A percentile compares a stretch with the other conserved stretches of the same genome.
These are phyloP conservation scores for Galagoides demidoff DNA, from an alignment of 2,797 vertebrate genomes.

Conservation along the genomic window DNA sequence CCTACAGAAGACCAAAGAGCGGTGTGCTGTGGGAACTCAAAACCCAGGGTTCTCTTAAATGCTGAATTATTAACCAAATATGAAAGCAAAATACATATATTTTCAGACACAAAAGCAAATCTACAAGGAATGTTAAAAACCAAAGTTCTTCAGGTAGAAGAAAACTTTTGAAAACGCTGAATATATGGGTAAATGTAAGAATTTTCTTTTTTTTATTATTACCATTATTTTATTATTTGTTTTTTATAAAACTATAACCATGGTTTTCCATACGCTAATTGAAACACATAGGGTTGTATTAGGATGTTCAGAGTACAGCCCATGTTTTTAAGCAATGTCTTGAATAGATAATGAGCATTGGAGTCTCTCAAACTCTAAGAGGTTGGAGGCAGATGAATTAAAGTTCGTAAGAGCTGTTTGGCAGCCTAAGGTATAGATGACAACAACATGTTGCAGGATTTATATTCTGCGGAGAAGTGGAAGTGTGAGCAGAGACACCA, in stretches of 20 bases:
- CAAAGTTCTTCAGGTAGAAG: neutral
- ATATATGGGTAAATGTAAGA: neutral
- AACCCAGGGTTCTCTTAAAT: neutral
- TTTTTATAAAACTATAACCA: constrained; percentile 22
- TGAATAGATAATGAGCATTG: neutral
- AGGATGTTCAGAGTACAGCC: neutral
- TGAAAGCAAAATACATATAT: neutral
- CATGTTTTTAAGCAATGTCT: constrained; percentile 3
- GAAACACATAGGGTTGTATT: neutral
- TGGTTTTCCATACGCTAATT: neutral
- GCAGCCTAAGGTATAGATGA: neutral
- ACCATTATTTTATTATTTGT: constrained; percentile 19
- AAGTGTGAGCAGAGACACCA: neutral
- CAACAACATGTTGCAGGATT: neutral
- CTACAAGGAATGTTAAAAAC: neutral
- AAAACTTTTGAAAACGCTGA: neutral
- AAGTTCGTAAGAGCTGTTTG: neutral
- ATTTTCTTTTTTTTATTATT: neutral
- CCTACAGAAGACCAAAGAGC: neutral
- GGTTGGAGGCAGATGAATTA: neutral
- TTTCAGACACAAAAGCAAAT: neutral
- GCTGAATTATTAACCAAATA: neutral
- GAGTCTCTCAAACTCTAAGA: neutral
- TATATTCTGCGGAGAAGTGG: neutral
- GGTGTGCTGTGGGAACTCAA: too few relatives aligned